Evolutionary conservation across 2,888 invertebrate species (phyloP), one percentile per base, ranked within the genome.

Genomic region (Drosophila planitibia): DNA sequence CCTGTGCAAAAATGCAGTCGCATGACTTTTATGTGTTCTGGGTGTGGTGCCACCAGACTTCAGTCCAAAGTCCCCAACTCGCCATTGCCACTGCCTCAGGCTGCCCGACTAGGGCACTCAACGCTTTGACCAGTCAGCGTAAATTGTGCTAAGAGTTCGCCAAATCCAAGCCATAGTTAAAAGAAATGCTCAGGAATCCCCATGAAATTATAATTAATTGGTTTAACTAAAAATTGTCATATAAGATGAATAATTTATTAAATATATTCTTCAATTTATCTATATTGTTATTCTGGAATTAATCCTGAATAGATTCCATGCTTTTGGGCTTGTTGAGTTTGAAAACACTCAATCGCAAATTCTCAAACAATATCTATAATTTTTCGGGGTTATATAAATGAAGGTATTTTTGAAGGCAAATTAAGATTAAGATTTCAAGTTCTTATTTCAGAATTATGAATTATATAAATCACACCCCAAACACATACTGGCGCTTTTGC

Each of bases 1-100:
- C 86, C 89, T 82, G 68, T 82, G 80, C 68, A 70, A 72, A 83
- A 88, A 71, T 83, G 57, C 52, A 37, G 22, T 58, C 30, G 61
- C 55, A 25, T 54, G 54, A 55, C 52, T 41, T 66, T 79, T 44
- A 66, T 76, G 54, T 35, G 39, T 32, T 28, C 22, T 53, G 55
- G 65, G 70, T 62, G 64, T 70, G 70, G 68, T 22, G 32, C 51
- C 32, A 37, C 7, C 41, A 25, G 44, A 32, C 25, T 47, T 10
- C 19, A 25, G 6, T n/a, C 25, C 22, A 5, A 32, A 32, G 57
- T 7, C n/a, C 7, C 28, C 30, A 39, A 54, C 16, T 28, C 12
- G 57, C 12, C 28, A 39, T 19, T 7, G 28, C 14, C n/a, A 28
- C 14, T 39, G 37, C 9, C 28, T n/a, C 19, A 19, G 39, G 28